A percentile compares a stretch with the other conserved stretches of the same genome.
phyloP scores from a whole-genome alignment of 2,797 vertebrate species.

The Phalanger gymnotis region DNA sequence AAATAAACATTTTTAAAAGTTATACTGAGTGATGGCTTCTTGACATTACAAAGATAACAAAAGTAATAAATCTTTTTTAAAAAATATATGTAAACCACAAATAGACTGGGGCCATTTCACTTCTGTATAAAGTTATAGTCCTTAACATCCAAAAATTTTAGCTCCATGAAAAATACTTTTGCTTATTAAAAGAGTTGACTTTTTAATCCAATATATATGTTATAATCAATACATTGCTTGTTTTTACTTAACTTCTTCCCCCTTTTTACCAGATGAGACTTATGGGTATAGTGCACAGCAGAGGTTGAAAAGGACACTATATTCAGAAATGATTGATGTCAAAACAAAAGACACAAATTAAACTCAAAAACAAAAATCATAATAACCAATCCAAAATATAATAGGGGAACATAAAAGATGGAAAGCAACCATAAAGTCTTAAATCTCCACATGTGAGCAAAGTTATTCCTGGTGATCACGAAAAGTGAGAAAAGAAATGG shows the following conservation, averaged over 20 bases:
- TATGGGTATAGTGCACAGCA: neutral
- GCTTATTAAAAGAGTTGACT: constrained; percentile 18
- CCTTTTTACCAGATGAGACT: neutral
- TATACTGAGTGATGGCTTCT: constrained; percentile 30
- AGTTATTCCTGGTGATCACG: neutral
- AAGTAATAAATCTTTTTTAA: neutral
- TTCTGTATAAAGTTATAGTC: constrained; percentile 31
- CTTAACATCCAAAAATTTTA: constrained; percentile 24
- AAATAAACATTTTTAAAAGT: constrained; percentile 60
- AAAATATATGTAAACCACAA: neutral
- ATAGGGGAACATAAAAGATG: neutral
- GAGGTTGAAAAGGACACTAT: neutral
- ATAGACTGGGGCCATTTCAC: neutral
- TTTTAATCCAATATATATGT: constrained; percentile 26
- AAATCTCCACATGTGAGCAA: neutral
- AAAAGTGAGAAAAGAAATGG: neutral
- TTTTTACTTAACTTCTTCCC: neutral
- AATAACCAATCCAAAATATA: constrained; percentile 24
- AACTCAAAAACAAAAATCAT: no score
- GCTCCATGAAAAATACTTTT: constrained; percentile 16
- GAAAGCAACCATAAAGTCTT: neutral
- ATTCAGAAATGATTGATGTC: neutral
- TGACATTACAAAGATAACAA: constrained; percentile 31
- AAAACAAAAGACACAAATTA: neutral
- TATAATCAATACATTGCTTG: neutral